A percentile compares a stretch with the other conserved stretches of the same genome.
Conservation (phyloP, 2,797 vertebrate species). For the Meriones psammophilus region DNA sequence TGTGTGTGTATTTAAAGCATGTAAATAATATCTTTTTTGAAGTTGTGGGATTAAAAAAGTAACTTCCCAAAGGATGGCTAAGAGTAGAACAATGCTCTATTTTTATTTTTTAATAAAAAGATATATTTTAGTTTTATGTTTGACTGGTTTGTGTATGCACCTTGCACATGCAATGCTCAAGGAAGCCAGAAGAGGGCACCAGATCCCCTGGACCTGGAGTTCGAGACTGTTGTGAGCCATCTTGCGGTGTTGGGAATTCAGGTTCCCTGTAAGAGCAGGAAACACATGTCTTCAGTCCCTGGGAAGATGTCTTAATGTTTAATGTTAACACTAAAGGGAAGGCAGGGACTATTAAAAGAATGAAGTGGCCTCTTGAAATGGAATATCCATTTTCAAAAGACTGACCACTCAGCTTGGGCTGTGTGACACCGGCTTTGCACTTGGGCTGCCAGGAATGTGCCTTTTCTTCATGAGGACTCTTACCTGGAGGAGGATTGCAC, state of each 20-base stretch:
- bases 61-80: background rate
- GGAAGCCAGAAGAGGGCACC: background rate
- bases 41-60: constrained; percentile 25
- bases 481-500: background rate
- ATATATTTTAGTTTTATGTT: background rate
- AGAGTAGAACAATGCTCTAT: background rate
- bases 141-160: background rate
- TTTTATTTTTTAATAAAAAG: too few relatives aligned
- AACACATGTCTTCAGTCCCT: background rate
- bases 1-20: background rate
- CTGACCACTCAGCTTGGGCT: background rate
- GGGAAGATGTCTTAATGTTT: constrained; percentile 1
- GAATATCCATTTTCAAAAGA: background rate
- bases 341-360: constrained; percentile 12
- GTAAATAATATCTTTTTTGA: background rate
- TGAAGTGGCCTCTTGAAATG: constrained; percentile 26
- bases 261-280: background rate
- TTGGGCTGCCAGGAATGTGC: background rate
- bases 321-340: constrained; percentile 29
- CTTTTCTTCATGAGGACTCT: background rate
- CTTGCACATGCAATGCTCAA: background rate
- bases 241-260: background rate
- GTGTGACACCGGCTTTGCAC: background rate
- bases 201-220: background rate
- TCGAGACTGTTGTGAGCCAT: background rate